Base-by-base conservation (phyloP, 2,888 invertebrate genomes). In the Microctonus hyperodae region DNA sequence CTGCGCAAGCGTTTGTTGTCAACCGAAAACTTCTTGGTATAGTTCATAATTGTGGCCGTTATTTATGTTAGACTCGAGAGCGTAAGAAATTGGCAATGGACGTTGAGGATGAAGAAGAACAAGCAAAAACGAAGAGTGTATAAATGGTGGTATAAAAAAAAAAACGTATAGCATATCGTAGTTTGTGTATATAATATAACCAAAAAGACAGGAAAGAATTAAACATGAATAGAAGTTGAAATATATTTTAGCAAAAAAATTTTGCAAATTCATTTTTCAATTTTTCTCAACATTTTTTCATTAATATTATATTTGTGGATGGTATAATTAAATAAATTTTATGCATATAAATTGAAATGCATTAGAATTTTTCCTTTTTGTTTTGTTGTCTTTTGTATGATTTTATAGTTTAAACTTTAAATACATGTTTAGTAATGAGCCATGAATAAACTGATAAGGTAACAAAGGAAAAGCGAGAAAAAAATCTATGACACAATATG, bases 1-100 rank as follows among this genome's bases (percentile, higher is more conserved):
- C n/a, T 62, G 58, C 50, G 58, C 62, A 72, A 72, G 68, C 71
- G 73, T 71, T 74, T 74, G 72, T 73, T 73, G 72, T 72, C 74
- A 71, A 73, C 72, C 77, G 71, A 72, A 72, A 74, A 68, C 72
- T 69, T 73, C 64, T 64, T 62, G 33, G 50, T 69, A n/a, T n/a
- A 73, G 73, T 78, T 75, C 74, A 75, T n/a, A n/a, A n/a, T 77
- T 74, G 75, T 75, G 74, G 74, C 72, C 70, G 72, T 68, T 73
- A 66, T 53, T 70, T 74, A 70, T 71, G 73, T 69, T 69, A 70
- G 68, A 68, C 58, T 65, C n/a, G 67, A 70, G 63, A 37, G n/a
- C n/a, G n/a, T 37, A 3, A 37, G 13, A 37, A n/a, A n/a, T 37
- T 37, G 37, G 37, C 37, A 37, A 37, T 37, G 37, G 5, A 37